Evolutionary conservation across 2,888 invertebrate species (phyloP).

Genomic region (Subacronicta megacephala): DNA sequence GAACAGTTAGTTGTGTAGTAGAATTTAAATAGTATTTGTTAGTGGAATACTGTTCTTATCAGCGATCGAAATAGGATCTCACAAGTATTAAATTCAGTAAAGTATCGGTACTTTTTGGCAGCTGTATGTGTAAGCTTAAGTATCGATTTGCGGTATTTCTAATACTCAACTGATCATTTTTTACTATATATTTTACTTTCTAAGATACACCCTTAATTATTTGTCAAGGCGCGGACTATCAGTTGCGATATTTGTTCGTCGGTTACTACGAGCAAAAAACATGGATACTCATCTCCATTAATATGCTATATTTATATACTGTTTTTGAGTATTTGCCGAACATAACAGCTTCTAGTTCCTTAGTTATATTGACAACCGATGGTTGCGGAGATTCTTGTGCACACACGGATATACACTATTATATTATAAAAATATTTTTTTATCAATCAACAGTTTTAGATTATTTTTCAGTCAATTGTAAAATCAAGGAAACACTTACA

Average conservation of each 20-base stretch:
- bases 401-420: neutral
- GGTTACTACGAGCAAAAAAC: neutral
- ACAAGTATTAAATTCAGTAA: too few species aligned
- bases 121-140: too few species aligned
- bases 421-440: neutral
- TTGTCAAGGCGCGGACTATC: neutral
- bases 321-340: slow-evolving; percentile 2
- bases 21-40: too few species aligned
- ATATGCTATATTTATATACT: too few species aligned
- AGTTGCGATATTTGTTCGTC: neutral
- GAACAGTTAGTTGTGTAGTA: neutral
- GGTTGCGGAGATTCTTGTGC: slow-evolving; percentile 2
- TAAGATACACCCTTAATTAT: neutral
- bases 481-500: slow-evolving; percentile 4
- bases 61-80: too few species aligned
- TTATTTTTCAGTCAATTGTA: neutral
- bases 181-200: slow-evolving; percentile 1
- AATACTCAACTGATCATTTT: neutral
- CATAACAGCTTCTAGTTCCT: neutral
- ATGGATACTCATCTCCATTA: too few species aligned
- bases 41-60: too few species aligned
- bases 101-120: too few species aligned
- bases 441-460: too few species aligned
- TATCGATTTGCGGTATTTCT: neutral
- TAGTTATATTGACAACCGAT: too few species aligned